These are phyloP conservation scores for Andrena cerasifolii DNA, from an alignment of 1,140 invertebrate species.

Conservation along the genomic window DNA sequence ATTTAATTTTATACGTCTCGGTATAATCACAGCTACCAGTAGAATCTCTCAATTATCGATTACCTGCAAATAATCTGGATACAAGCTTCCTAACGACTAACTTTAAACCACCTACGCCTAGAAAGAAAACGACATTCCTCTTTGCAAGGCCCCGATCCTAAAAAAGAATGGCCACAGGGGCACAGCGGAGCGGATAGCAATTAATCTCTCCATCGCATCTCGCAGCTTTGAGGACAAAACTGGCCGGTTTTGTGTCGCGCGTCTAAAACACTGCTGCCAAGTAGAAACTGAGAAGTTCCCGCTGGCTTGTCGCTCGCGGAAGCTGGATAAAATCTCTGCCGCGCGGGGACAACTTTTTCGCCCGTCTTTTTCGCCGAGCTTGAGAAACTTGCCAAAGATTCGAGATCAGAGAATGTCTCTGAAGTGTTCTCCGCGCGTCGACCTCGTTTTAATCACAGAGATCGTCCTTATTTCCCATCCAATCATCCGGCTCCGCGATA, in stretches of 20 bases:
- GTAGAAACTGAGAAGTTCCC: background rate
- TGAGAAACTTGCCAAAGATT: constrained; percentile 15
- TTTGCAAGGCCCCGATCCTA: background rate
- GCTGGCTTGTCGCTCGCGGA: background rate
- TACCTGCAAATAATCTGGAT: background rate
- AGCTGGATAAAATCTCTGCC: constrained; percentile 23
- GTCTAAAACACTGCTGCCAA: constrained; percentile 17
- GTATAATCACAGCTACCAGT: too few relatives aligned
- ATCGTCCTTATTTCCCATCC: background rate
- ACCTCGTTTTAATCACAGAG: background rate
- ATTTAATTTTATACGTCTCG: too few relatives aligned
- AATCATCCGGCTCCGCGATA: too few relatives aligned
- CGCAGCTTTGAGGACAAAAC: background rate
- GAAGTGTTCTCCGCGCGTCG: background rate
- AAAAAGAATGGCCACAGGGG: background rate
- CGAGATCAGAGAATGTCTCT: background rate
- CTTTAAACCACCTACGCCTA: too few relatives aligned
- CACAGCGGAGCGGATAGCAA: constrained; percentile 10
- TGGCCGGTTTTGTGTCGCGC: constrained; percentile 15
- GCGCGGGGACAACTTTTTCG: constrained; percentile 20
- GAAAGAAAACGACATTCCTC: background rate
- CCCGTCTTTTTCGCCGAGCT: background rate
- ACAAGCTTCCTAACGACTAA: background rate
- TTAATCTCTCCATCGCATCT: constrained; percentile 25
- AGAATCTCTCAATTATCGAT: too few relatives aligned